Conservation (phyloP, 2,113 vertebrate genomes). For the Gobio gobio region DNA sequence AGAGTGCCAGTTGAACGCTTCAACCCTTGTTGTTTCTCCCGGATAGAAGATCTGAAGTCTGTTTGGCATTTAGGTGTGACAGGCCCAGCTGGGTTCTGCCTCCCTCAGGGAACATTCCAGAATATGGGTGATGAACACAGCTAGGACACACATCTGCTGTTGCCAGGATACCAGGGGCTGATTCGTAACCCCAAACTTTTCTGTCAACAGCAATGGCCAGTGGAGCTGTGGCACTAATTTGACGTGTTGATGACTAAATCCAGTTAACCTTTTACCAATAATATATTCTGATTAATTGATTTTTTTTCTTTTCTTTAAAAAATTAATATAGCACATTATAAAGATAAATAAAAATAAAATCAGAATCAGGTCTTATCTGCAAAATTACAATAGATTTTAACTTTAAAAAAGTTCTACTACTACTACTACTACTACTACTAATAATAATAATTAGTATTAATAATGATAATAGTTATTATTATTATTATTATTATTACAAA, state of each 20-base stretch:
- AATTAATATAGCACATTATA: not conserved
- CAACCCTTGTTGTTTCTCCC: not conserved
- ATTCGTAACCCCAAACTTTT: constrained; percentile 38
- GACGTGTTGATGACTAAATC: not conserved
- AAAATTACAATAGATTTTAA: not conserved
- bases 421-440: too few relatives aligned
- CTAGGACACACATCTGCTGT: constrained; percentile 33
- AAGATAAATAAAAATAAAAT: not conserved
- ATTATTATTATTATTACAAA: too few relatives aligned
- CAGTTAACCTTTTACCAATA: not conserved
- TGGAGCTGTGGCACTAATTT: not conserved
- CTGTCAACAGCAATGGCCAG: not conserved
- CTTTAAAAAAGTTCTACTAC: not conserved
- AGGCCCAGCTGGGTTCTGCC: constrained; percentile 23
- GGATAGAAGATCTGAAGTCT: not conserved
- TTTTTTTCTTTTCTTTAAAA: not conserved
- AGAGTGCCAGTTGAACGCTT: not conserved
- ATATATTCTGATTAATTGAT: not conserved
- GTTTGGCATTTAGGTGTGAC: constrained; percentile 34
- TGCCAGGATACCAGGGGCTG: constrained; percentile 47
- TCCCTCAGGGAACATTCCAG: constrained; percentile 41
- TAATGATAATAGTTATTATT: not conserved
- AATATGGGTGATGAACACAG: constrained; percentile 26
- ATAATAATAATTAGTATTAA: not conserved
- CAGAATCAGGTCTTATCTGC: not conserved